A percentile compares a stretch with the other conserved stretches of the same genome.
Conservation (phyloP, 2,797 vertebrate genomes). For the Takifugu rubripes region DNA sequence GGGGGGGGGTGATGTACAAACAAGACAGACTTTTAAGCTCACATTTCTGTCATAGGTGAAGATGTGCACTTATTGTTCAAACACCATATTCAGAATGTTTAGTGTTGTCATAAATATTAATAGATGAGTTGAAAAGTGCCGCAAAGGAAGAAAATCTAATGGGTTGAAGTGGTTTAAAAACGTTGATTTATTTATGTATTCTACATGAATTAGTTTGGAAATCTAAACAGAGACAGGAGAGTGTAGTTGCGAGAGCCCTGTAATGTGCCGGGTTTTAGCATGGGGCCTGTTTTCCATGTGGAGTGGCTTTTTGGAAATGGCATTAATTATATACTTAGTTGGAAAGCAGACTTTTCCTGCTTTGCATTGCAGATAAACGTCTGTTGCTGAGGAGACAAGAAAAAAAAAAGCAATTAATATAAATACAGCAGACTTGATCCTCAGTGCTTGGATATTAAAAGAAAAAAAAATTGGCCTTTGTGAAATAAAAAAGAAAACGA, state of each 20-base stretch:
- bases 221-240: constrained; percentile 78
- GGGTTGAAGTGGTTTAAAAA: constrained; percentile 77
- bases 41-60: constrained; percentile 64
- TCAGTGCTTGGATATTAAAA: constrained; percentile 51
- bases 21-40: constrained; percentile 60
- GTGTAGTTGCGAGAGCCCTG: constrained; percentile 67
- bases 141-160: constrained; percentile 73
- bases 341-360: constrained; percentile 69
- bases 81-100: constrained; percentile 76
- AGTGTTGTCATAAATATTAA: constrained; percentile 83
- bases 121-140: constrained; percentile 77
- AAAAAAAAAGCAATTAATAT: constrained; percentile 69
- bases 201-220: constrained; percentile 81
- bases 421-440: constrained; percentile 65
- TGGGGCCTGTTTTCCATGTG: constrained; percentile 76
- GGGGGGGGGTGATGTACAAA: constrained; percentile 42
- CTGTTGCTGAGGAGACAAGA: constrained; percentile 48
- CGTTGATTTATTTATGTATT: constrained; percentile 84
- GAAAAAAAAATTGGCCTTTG: constrained; percentile 1
- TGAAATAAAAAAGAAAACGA: constrained; percentile 23
- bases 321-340: constrained; percentile 83
- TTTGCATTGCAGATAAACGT: constrained; percentile 82
- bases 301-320: constrained; percentile 82
- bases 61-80: constrained; percentile 74
- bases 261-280: constrained; percentile 72